Conservation (phyloP, 2,888 invertebrate genomes). For the Rutpela maculata region DNA sequence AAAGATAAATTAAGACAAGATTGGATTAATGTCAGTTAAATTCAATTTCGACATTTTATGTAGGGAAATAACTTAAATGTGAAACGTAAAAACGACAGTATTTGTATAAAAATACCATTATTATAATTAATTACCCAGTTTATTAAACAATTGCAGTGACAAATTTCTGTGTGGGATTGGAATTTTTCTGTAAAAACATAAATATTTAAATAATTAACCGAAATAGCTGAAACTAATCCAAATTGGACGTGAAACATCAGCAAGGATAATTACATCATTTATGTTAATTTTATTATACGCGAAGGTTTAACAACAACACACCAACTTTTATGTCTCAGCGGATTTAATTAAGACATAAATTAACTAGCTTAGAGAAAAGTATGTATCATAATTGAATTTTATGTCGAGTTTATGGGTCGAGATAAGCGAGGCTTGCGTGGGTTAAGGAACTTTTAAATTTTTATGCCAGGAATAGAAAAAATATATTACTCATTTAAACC, state of each 20-base stretch:
- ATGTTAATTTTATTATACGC: conserved; percentile 39
- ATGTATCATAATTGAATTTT: conserved; percentile 15
- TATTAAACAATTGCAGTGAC: conserved; percentile 34
- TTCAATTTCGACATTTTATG: conserved; percentile 22
- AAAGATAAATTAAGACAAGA: conserved; percentile 16
- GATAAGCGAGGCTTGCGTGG: conserved; percentile 11
- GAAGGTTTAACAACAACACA: conserved; percentile 25
- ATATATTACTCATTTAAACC: not conserved
- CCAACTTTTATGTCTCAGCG: conserved; percentile 18
- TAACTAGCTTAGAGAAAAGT: conserved; percentile 14
- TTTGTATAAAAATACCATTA: conserved; percentile 38
- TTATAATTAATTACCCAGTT: conserved; percentile 34
- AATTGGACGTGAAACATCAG: conserved; percentile 1
- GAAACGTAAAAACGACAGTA: not conserved
- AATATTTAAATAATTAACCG: conserved; percentile 35
- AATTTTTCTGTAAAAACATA: conserved; percentile 23
- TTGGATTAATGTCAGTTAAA: conserved; percentile 21
- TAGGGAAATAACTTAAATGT: conserved; percentile 19
- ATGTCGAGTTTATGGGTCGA: conserved; percentile 9
- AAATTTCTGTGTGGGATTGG: conserved; percentile 27
- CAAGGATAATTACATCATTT: conserved; percentile 37
- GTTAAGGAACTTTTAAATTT: conserved; percentile 6
- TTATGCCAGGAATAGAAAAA: not conserved
- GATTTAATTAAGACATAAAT: conserved; percentile 41
- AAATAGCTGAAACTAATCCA: conserved; percentile 11